Evolutionary conservation across 1,140 invertebrate genomes (phyloP).

Genomic region (Aphis gossypii): DNA sequence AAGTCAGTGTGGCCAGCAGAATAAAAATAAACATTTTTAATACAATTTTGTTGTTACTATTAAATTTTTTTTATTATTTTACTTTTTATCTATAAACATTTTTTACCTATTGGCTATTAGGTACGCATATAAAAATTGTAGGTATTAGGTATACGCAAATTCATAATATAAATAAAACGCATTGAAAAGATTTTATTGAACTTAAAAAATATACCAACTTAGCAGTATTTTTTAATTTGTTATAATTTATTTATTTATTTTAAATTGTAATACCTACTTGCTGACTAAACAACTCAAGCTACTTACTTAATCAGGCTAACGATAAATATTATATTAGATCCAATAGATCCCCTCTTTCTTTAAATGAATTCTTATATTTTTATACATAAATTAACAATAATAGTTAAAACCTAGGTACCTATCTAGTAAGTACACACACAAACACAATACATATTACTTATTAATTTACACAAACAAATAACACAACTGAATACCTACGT

Average conservation of each 20-base stretch:
- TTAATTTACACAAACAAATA: no score
- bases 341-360: neutral
- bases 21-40: neutral
- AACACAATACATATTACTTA: no score
- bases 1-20: conserved; percentile 14
- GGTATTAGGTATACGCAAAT: neutral
- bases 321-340: neutral
- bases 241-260: neutral
- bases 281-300: neutral
- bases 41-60: neutral
- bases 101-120: neutral
- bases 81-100: neutral
- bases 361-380: no score
- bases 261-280: neutral
- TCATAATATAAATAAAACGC: neutral
- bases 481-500: no score
- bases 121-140: neutral
- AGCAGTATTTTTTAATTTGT: neutral
- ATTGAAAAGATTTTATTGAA: neutral
- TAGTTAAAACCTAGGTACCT: no score
- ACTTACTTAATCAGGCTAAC: neutral
- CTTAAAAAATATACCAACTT: neutral
- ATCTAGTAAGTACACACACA: no score
- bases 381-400: no score
- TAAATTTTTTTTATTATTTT: neutral